These are phyloP conservation scores for Meganola albula DNA, from an alignment of 2,888 invertebrate genomes.

Conservation along the genomic window DNA sequence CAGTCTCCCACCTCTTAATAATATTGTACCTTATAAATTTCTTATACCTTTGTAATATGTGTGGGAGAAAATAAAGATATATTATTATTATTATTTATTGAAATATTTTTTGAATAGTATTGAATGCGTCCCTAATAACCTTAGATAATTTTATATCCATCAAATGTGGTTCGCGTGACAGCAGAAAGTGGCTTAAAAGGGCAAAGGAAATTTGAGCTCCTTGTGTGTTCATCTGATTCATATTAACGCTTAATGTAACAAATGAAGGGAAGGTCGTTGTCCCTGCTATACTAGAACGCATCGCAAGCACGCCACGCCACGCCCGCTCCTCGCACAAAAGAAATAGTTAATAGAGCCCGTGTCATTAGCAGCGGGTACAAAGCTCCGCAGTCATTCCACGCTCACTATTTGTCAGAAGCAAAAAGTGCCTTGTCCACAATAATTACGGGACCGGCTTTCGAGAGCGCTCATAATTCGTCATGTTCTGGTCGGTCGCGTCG, in stretches of 20 bases:
- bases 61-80: no score
- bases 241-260: constrained; percentile 72
- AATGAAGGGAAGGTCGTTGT: constrained; percentile 70
- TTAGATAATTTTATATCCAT: constrained; percentile 60
- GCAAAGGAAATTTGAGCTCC: constrained; percentile 65
- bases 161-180: constrained; percentile 63
- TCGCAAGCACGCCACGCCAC: constrained; percentile 54
- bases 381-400: constrained; percentile 69
- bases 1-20: no score
- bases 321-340: constrained; percentile 67
- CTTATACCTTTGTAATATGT: no score
- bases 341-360: constrained; percentile 72
- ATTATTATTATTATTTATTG: no score
- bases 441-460: constrained; percentile 74
- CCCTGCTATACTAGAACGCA: constrained; percentile 55
- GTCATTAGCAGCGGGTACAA: constrained; percentile 74
- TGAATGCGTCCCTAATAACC: no score
- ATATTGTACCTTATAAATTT: no score
- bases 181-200: constrained; percentile 46
- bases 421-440: constrained; percentile 77
- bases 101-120: no score
- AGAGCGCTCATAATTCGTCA: constrained; percentile 74
- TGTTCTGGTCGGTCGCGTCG: constrained; percentile 73
- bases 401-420: constrained; percentile 75
- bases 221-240: constrained; percentile 69